These are phyloP conservation scores for Champsocephalus gunnari DNA, from an alignment of 2,797 vertebrate genomes.

Conservation along the genomic window DNA sequence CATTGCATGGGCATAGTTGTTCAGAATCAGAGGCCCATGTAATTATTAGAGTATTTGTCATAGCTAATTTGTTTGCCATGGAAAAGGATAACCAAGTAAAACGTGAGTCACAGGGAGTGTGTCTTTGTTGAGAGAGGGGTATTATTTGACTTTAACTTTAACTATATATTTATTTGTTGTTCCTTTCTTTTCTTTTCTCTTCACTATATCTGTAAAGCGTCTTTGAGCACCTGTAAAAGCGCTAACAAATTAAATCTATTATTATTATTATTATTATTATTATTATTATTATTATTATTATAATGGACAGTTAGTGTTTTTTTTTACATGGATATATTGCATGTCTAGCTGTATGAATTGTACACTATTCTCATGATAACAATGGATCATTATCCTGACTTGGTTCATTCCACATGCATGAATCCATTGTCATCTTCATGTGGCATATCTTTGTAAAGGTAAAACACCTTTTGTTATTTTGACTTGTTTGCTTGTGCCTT, in stretches of 20 bases:
- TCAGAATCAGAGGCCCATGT: background rate
- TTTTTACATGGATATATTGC: background rate
- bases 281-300: too few relatives aligned
- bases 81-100: background rate
- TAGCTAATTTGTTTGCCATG: background rate
- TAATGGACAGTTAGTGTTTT: background rate
- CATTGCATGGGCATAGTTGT: background rate
- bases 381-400: background rate
- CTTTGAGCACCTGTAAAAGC: too few relatives aligned
- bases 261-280: too few relatives aligned
- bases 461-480: slow-evolving; percentile 11
- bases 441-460: background rate
- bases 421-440: background rate
- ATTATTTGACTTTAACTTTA: too few relatives aligned
- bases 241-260: too few relatives aligned
- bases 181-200: too few relatives aligned
- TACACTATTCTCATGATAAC: background rate
- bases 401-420: background rate
- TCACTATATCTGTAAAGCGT: too few relatives aligned
- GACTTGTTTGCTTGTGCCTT: slow-evolving; percentile 23
- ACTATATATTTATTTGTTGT: too few relatives aligned
- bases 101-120: background rate
- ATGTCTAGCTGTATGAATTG: background rate
- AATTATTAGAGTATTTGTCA: background rate
- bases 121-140: background rate